These are phyloP conservation scores for Trinectes maculatus DNA, from an alignment of 2,113 vertebrate species.

Conservation along the genomic window DNA sequence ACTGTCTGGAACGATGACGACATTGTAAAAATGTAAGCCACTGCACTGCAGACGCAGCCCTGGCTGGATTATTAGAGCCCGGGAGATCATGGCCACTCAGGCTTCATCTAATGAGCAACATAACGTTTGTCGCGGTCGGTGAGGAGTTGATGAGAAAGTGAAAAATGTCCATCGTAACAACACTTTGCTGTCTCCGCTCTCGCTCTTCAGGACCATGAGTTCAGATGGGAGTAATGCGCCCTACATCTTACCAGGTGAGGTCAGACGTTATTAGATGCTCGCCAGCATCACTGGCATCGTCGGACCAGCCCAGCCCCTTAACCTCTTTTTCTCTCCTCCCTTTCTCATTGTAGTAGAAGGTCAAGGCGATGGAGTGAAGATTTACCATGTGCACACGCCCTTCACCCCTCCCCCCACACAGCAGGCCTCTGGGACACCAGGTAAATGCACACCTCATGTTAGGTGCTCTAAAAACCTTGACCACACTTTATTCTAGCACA, in stretches of 20 bases:
- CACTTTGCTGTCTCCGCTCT: background rate
- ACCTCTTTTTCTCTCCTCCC: background rate
- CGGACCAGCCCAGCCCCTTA: background rate
- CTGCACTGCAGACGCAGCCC: no score
- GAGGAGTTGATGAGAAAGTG: no score
- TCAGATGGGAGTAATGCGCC: constrained; percentile 38
- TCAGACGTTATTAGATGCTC: no score
- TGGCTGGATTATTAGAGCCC: no score
- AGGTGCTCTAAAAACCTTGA: background rate
- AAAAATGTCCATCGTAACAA: background rate
- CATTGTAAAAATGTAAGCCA: no score
- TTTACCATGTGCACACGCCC: constrained; percentile 79
- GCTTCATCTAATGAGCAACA: constrained; percentile 10
- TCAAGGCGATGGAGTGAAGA: constrained; percentile 46
- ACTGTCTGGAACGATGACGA: no score
- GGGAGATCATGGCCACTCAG: no score
- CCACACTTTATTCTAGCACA: background rate
- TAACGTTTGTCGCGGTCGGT: background rate
- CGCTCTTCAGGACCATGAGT: constrained; percentile 66
- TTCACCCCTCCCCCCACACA: constrained; percentile 49
- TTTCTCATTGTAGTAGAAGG: constrained; percentile 12
- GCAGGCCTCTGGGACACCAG: background rate
- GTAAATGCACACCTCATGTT: constrained; percentile 43
- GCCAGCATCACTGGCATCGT: background rate
- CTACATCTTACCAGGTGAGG: constrained; percentile 68